Percentiles rank a stretch among this genome's conserved stretches.
Evolutionary conservation across 2,888 invertebrate species (phyloP).

Genomic region (Drosophila aldrichi): DNA sequence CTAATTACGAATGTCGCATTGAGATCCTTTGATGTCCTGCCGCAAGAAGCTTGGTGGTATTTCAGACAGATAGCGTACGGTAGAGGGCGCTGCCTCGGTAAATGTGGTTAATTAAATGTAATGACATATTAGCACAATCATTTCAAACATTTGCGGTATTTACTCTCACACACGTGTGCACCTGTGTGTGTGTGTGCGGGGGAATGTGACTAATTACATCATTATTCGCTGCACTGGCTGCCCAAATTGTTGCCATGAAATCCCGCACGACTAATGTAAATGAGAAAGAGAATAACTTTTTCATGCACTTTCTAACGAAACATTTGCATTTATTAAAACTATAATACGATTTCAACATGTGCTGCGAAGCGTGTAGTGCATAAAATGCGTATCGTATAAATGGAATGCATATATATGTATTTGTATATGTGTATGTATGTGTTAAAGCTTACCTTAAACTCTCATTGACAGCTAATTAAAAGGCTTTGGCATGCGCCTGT

Average conservation of each 20-base stretch:
- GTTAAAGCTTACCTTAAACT: slow-evolving; percentile 6
- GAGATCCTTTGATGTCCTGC: slow-evolving; percentile 67
- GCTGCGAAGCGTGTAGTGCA: slow-evolving; percentile 29
- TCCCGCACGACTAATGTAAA: slow-evolving; percentile 25
- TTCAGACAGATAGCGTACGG: not conserved
- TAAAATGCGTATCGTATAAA: slow-evolving; percentile 18
- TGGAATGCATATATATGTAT: slow-evolving; percentile 2
- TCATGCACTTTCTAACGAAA: slow-evolving; percentile 28
- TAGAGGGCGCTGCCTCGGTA: slow-evolving; percentile 8
- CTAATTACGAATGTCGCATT: slow-evolving; percentile 56
- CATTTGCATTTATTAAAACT: slow-evolving; percentile 21
- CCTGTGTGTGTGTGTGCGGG: not conserved
- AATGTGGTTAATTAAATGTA: slow-evolving; percentile 80
- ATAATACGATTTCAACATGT: slow-evolving; percentile 24
- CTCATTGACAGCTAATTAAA: slow-evolving; percentile 38
- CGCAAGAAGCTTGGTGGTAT: slow-evolving; percentile 14
- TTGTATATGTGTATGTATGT: not conserved
- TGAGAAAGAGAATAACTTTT: slow-evolving; percentile 52
- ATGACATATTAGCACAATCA: slow-evolving; percentile 65
- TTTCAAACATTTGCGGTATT: slow-evolving; percentile 48
- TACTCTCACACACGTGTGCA: not conserved
- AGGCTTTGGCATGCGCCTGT: slow-evolving; percentile 3
- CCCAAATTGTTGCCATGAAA: slow-evolving; percentile 15
- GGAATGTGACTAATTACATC: slow-evolving; percentile 25
- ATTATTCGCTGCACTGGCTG: slow-evolving; percentile 20